These are phyloP conservation scores for Thymelicus lineola DNA, from an alignment of 2,888 invertebrate genomes.

Conservation along the genomic window DNA sequence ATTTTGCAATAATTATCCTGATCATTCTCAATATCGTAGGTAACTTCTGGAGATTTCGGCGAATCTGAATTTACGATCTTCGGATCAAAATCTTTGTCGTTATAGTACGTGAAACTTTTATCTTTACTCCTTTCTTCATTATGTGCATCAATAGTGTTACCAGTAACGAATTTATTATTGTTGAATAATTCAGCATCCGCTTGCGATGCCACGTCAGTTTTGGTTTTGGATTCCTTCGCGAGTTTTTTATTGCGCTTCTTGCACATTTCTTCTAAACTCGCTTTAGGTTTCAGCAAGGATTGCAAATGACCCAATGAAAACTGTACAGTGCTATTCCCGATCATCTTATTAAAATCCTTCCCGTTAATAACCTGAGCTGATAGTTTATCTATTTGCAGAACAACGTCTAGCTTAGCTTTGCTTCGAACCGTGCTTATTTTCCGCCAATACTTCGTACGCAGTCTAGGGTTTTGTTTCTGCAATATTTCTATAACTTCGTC, in stretches of 20 bases:
- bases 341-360: slow-evolving; percentile 59
- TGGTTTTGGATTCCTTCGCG: background rate
- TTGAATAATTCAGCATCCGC: background rate
- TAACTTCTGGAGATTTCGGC: slow-evolving; percentile 4
- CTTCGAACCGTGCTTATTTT: slow-evolving; percentile 65
- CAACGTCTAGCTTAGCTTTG: slow-evolving; percentile 63
- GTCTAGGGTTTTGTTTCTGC: slow-evolving; percentile 68
- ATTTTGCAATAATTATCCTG: slow-evolving; percentile 56
- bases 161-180: background rate
- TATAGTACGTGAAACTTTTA: slow-evolving; percentile 21
- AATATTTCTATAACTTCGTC: slow-evolving; percentile 64
- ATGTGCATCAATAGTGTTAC: slow-evolving; percentile 2
- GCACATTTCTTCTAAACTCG: slow-evolving; percentile 54
- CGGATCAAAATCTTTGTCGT: slow-evolving; percentile 24
- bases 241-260: slow-evolving; percentile 18
- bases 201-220: slow-evolving; percentile 1
- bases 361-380: slow-evolving; percentile 72
- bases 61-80: slow-evolving; percentile 29
- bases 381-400: slow-evolving; percentile 73
- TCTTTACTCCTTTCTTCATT: background rate
- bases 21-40: background rate
- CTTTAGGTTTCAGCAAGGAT: slow-evolving; percentile 64
- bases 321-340: slow-evolving; percentile 57
- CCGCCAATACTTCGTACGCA: slow-evolving; percentile 75
- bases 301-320: slow-evolving; percentile 73